A percentile compares a stretch with the other conserved stretches of the same genome.
phyloP scores from a whole-genome alignment of 1,140 invertebrate species.

The Drosophila burlai region DNA sequence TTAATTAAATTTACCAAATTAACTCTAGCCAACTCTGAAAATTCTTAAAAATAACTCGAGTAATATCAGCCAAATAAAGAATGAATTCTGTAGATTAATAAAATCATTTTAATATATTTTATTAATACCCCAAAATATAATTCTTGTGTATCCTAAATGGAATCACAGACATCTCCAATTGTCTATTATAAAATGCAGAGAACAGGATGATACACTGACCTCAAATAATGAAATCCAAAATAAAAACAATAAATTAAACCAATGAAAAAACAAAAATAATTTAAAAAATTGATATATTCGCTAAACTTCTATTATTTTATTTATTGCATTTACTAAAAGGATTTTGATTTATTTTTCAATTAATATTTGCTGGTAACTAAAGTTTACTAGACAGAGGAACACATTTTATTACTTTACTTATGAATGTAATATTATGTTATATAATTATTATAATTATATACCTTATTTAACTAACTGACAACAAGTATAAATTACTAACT shows the following conservation, averaged over 20 bases:
- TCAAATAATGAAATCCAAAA: background rate
- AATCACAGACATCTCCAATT: slow-evolving; percentile 25
- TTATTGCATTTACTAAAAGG: background rate
- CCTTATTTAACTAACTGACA: background rate
- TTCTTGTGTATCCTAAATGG: slow-evolving; percentile 6
- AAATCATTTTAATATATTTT: background rate
- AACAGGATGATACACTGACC: slow-evolving; percentile 1
- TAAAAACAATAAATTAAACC: background rate
- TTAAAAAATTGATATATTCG: background rate
- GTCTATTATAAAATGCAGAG: slow-evolving; percentile 10
- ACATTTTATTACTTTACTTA: background rate
- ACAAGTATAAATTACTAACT: too few species aligned
- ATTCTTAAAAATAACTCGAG: background rate
- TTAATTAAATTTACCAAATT: background rate
- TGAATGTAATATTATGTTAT: too few species aligned
- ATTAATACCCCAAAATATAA: background rate
- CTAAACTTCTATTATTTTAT: background rate
- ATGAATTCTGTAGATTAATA: background rate
- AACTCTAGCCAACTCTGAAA: background rate
- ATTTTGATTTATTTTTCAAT: background rate
- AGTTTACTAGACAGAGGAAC: background rate
- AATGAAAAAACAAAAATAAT: background rate
- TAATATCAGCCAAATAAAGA: background rate
- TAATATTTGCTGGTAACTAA: background rate
- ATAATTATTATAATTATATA: background rate